Base-by-base conservation (phyloP, 1,140 invertebrate genomes). In the Spodoptera frugiperda region DNA sequence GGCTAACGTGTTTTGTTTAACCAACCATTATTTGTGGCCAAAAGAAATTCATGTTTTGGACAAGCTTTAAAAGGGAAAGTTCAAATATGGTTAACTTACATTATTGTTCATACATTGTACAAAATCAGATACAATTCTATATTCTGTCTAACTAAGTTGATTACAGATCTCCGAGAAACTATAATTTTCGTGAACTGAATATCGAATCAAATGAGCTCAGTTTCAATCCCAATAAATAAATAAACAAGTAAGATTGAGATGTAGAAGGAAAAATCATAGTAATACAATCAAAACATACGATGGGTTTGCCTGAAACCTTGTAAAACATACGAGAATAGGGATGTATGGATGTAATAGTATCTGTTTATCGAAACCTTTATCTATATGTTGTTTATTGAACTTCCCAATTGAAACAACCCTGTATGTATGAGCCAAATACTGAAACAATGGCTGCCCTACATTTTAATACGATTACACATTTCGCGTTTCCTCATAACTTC, bases 1-100 rank as follows among this genome's bases (percentile, higher is more conserved):
- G 15, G 19, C 21, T 55, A 61, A 30, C 11, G 15, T 49, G 65
- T 77, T 77, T 59, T 67, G 48, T 76, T 46, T 55, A 30, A 14
- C 44, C 12, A 53, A 55, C 33, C 59, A 44, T 54, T 51, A 12
- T 54, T 44, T 48, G 44, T 59, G 55, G 55, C 21, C 33, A 15
- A 51, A 61, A 61, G 11, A 17, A 30, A 25, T 51, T 46, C 17
- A 39, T 25, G 70, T 46, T 25, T 57, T 59, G 10, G 53, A n/a
- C 4, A 12, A 55, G 8, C 3, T 19, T 30, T 63, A 17, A 44
- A 63, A 4, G 33, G 33, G n/a, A 39, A 63, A 63, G 33, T 30
- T 14, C 54, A 39, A 39, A 39, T 10, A 39, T 39, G 6, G 33
- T 39, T 39, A 25, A 57, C 21, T 57, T 30, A 30, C 14, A 53